Conservation (phyloP, 2,797 vertebrate species). For the Anguilla pacifica region DNA sequence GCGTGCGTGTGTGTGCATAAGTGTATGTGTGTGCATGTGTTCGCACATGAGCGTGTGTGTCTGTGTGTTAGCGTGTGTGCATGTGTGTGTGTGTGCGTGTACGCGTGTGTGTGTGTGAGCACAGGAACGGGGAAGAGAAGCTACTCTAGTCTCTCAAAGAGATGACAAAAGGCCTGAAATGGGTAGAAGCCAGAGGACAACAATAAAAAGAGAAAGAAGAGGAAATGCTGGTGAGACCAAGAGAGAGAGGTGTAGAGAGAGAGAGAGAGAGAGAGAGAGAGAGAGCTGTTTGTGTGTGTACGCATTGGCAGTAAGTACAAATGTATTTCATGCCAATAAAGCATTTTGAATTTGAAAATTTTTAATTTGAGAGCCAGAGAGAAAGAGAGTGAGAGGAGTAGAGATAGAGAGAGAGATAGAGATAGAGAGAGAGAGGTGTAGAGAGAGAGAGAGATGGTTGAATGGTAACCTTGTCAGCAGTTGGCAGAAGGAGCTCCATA, state of each 20-base stretch:
- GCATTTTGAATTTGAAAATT: too few relatives aligned
- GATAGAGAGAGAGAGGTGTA: conserved; percentile 27
- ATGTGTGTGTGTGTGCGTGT: too few relatives aligned
- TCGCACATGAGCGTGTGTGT: too few relatives aligned
- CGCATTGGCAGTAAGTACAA: too few relatives aligned
- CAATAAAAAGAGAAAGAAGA: conserved; percentile 5
- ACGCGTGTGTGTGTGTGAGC: background rate
- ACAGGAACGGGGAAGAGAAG: background rate
- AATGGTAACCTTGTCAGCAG: conserved; percentile 63
- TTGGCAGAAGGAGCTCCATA: conserved; percentile 53
- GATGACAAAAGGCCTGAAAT: background rate
- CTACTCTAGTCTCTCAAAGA: background rate
- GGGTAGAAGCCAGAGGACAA: too few relatives aligned
- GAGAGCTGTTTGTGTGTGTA: conserved; percentile 16
- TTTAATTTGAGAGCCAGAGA: background rate
- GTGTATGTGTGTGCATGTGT: background rate
- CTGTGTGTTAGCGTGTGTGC: too few relatives aligned
- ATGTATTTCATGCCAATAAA: too few relatives aligned
- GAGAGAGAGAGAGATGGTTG: conserved; percentile 46
- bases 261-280: conserved; percentile 49
- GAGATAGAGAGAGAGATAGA: conserved; percentile 6
- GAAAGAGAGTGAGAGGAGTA: background rate
- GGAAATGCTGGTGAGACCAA: background rate
- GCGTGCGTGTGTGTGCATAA: background rate
- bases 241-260: conserved; percentile 45